Percentiles rank a stretch among this genome's conserved stretches.
Evolutionary conservation across 2,113 vertebrate species (phyloP).

Genomic region (Platichthys stellatus): DNA sequence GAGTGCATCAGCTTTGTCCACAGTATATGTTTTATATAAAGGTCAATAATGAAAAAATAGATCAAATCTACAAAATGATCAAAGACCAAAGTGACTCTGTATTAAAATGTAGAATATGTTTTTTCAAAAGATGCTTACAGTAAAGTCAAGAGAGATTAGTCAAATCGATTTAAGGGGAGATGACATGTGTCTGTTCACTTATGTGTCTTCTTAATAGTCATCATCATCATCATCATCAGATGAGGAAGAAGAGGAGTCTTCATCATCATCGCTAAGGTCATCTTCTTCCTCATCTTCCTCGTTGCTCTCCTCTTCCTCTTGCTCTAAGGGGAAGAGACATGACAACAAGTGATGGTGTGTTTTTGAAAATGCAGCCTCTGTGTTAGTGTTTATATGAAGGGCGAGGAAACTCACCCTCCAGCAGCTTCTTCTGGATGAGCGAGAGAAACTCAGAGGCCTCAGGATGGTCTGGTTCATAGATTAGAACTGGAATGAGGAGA

Average conservation of each 20-base stretch:
- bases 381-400: not conserved
- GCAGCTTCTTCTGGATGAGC: slow-evolving; percentile 84
- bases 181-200: no score
- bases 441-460: slow-evolving; percentile 84
- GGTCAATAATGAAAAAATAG: not conserved
- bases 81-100: no score
- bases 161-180: no score
- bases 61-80: slow-evolving; percentile 28
- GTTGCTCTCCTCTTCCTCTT: slow-evolving; percentile 43
- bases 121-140: no score
- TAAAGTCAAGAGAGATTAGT: not conserved
- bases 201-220: no score
- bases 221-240: no score
- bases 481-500: slow-evolving; percentile 79
- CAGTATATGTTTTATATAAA: slow-evolving; percentile 21
- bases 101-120: no score
- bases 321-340: slow-evolving; percentile 16
- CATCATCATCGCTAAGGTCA: not conserved
- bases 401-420: slow-evolving; percentile 71
- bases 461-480: slow-evolving; percentile 86
- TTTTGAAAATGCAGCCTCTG: not conserved
- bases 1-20: not conserved
- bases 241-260: slow-evolving; percentile 32
- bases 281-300: slow-evolving; percentile 51
- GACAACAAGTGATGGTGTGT: not conserved